These are phyloP conservation scores for Artibeus lituratus DNA, from an alignment of 2,797 vertebrate species.

Conservation along the genomic window DNA sequence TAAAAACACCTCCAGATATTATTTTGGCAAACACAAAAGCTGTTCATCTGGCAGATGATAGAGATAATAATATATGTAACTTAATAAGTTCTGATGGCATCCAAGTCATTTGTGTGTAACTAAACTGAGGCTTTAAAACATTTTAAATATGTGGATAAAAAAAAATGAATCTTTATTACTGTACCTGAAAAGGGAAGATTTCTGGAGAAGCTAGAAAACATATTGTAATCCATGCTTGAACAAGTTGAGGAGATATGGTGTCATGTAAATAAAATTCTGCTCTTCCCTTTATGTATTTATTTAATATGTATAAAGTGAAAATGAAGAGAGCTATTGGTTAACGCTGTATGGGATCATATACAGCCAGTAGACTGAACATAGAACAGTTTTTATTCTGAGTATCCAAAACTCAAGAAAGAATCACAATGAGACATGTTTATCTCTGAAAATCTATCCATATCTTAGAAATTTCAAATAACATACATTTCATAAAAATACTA, in stretches of 20 bases:
- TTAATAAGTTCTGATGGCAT: slow-evolving; percentile 64
- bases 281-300: slow-evolving; percentile 16
- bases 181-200: slow-evolving; percentile 69
- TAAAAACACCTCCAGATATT: slow-evolving; percentile 67
- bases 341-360: neutral
- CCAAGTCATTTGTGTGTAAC: slow-evolving; percentile 53
- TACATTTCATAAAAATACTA: neutral
- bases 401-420: neutral
- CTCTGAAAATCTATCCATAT: neutral
- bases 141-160: slow-evolving; percentile 71
- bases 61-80: slow-evolving; percentile 64
- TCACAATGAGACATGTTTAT: neutral
- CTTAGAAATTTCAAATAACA: neutral
- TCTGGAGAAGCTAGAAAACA: slow-evolving; percentile 60
- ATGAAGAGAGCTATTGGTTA: neutral
- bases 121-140: slow-evolving; percentile 69
- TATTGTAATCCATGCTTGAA: slow-evolving; percentile 52
- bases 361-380: neutral
- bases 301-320: neutral
- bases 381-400: neutral
- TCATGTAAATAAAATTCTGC: slow-evolving; percentile 63
- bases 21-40: slow-evolving; percentile 69
- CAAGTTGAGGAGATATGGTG: slow-evolving; percentile 37
- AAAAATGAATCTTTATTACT: slow-evolving; percentile 73
- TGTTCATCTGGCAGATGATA: slow-evolving; percentile 72